These are phyloP conservation scores for Pseudomyrmex cubaensis DNA, from an alignment of 1,140 invertebrate genomes.

Conservation along the genomic window DNA sequence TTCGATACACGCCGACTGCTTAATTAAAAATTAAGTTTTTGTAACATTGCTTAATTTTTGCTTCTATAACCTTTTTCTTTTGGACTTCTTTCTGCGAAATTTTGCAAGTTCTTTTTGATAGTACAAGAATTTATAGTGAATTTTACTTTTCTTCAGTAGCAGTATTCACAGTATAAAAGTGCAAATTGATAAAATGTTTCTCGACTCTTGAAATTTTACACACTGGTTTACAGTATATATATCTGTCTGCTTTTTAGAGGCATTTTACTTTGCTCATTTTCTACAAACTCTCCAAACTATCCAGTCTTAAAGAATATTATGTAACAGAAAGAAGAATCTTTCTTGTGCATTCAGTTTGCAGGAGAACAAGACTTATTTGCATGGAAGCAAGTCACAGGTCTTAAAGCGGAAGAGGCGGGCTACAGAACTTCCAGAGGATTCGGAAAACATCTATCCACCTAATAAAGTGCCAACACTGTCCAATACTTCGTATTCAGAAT, in stretches of 20 bases:
- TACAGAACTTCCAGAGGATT: slow-evolving; percentile 81
- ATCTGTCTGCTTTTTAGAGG: neutral
- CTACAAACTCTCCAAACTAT: neutral
- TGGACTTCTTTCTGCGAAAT: neutral
- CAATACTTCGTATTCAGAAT: slow-evolving; percentile 64
- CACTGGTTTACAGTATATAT: neutral
- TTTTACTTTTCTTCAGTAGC: too few relatives aligned
- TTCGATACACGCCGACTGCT: neutral
- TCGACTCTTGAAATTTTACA: neutral
- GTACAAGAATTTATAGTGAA: neutral
- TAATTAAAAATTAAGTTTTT: slow-evolving; percentile 16
- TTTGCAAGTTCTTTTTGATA: slow-evolving; percentile 16
- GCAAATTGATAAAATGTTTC: neutral
- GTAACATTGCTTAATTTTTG: slow-evolving; percentile 16
- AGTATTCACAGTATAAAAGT: neutral
- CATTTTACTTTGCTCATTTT: neutral
- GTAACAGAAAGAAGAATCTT: neutral
- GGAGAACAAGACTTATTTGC: slow-evolving; percentile 80
- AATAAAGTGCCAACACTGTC: slow-evolving; percentile 78
- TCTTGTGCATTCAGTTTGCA: slow-evolving; percentile 76
- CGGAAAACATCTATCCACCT: slow-evolving; percentile 83
- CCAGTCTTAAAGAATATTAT: neutral
- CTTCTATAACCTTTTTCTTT: slow-evolving; percentile 67
- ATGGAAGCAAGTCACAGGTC: slow-evolving; percentile 77
- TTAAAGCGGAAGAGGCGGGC: slow-evolving; percentile 80